Evolutionary conservation across 2,113 vertebrate species (phyloP), one percentile per base, ranked within the genome.

Genomic region (Eulacestoma nigropectus): DNA sequence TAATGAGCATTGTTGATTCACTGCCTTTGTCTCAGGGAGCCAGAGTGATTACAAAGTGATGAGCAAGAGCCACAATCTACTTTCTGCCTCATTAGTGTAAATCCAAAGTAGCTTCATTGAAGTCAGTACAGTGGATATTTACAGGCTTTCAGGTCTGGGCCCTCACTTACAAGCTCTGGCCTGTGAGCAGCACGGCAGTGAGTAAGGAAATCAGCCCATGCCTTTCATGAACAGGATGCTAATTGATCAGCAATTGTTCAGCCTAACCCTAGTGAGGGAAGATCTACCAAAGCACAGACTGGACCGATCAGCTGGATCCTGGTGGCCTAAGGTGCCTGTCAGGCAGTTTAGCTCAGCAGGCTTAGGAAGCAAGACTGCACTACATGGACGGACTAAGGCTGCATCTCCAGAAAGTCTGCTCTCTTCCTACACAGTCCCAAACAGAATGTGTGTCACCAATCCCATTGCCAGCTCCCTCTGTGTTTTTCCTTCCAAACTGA

Each of bases 41-140:
- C 76, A 80, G 76, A 93, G 60, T 49, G 91, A 91, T 93, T 94
- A 91, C 88, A 78, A 87, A 87, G 86, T 30, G 60, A 80, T 53
- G 60, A 93, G 69, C 29, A 84, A 91, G 42, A 87, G 85, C 84
- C 59, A 68, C 60, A 92, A 92, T 95, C 86, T 93, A 83, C 93
- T 93, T 95, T 95, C 88, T 96, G 68, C 88, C 80, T 95, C 90
- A 90, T 96, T 90, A 93, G 79, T 88, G 93, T 93, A 93, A 96
- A 94, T 93, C 76, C 95, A 68, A 92, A 93, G 86, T 49, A 78
- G 79, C 82, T 93, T 47, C 80, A 87, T 16, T 92, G 85, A 93
- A 92, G 86, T 90, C 60, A 57, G 37, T 72, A 41, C 23, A 46
- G 73, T 42, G 72, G 79, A 90, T 68, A 93, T 93, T 78, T 96